A percentile compares a stretch with the other conserved stretches of the same genome.
Evolutionary conservation across 2,888 invertebrate genomes (phyloP).

Genomic region (Acanthosepion lycidas): DNA sequence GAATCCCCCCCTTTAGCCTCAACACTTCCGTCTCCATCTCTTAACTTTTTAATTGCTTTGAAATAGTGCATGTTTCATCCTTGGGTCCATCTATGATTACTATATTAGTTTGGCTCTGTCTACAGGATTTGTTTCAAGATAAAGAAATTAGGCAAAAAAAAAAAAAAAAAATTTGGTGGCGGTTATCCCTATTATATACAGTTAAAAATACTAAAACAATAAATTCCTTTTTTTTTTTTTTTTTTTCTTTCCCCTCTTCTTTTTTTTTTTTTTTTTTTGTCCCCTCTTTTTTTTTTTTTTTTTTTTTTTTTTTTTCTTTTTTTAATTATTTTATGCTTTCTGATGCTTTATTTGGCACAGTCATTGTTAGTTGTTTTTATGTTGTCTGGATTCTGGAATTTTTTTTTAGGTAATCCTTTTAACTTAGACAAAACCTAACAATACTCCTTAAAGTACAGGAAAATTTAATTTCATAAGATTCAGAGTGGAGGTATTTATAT

Average conservation of each 20-base stretch:
- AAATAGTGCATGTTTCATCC: neutral
- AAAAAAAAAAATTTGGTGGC: neutral
- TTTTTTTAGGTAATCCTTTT: neutral
- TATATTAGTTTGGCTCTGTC: neutral
- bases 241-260: no score
- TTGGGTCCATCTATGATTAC: neutral
- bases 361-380: conserved; percentile 2
- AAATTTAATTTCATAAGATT: no score
- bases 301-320: no score
- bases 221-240: no score
- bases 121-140: neutral
- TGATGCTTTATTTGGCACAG: neutral
- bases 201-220: neutral
- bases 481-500: no score
- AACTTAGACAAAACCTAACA: no score
- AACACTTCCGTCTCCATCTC: neutral
- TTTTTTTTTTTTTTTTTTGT: no score
- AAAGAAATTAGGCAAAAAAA: neutral
- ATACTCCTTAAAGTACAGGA: no score
- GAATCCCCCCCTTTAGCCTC: neutral
- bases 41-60: neutral
- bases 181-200: neutral
- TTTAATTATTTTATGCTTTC: neutral
- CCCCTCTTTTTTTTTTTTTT: no score
- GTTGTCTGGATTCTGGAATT: neutral